Conservation (phyloP, 2,797 vertebrate species). For the Brotula barbata region DNA sequence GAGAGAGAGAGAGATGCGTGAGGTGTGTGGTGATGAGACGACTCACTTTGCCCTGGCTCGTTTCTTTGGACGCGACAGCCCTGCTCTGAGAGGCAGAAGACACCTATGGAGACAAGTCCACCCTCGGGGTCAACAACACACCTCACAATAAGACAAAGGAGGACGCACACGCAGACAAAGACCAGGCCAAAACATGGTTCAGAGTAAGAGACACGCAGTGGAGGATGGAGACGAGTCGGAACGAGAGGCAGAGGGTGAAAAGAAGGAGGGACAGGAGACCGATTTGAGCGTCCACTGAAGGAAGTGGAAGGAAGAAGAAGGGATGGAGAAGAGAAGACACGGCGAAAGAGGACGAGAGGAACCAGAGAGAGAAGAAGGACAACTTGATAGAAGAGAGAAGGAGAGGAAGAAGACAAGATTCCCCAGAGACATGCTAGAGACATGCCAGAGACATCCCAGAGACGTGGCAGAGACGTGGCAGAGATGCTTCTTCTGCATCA, state of each 20-base stretch:
- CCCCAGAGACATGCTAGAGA: no score
- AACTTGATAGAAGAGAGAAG: neutral
- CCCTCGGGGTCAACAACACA: constrained; percentile 53
- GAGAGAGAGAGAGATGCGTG: constrained; percentile 6
- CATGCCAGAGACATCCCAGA: no score
- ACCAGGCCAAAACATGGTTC: neutral
- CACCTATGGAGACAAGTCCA: constrained; percentile 77
- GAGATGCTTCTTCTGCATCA: neutral
- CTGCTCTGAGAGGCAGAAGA: constrained; percentile 73
- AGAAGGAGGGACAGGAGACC: neutral
- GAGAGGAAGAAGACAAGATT: neutral
- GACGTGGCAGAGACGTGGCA: no score
- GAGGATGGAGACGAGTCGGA: neutral
- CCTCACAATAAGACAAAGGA: constrained; percentile 27
- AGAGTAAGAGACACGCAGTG: neutral
- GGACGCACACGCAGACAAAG: constrained; percentile 1
- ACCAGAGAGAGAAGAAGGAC: neutral
- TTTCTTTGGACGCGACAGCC: constrained; percentile 74
- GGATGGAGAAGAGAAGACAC: neutral
- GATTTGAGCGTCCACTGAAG: no score
- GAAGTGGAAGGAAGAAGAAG: neutral
- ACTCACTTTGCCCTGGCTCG: constrained; percentile 83
- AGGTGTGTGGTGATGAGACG: constrained; percentile 27
- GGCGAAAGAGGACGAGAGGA: neutral
- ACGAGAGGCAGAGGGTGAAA: neutral